These are phyloP conservation scores for Ornithoptera priamus DNA, from an alignment of 2,888 invertebrate genomes.

Conservation along the genomic window DNA sequence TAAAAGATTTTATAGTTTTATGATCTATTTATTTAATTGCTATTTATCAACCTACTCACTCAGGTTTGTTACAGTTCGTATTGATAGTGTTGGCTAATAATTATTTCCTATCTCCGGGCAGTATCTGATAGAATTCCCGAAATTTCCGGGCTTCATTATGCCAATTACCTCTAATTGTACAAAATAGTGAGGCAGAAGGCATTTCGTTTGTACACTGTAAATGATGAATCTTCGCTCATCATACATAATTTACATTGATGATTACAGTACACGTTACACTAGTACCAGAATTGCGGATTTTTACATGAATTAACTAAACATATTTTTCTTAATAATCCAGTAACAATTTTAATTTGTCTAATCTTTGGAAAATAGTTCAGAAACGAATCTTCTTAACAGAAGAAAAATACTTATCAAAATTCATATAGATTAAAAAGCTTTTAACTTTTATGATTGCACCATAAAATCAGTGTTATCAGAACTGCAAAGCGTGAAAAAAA, in stretches of 20 bases:
- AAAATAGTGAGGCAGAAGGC: slow-evolving; percentile 25
- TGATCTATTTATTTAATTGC: neutral
- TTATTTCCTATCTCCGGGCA: slow-evolving; percentile 16
- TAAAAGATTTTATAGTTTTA: neutral
- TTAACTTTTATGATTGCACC: no score
- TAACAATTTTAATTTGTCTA: no score
- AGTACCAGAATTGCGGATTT: neutral
- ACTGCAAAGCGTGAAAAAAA: no score
- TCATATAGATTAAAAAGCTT: no score
- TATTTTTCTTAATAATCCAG: neutral
- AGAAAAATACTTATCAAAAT: no score
- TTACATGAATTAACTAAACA: neutral
- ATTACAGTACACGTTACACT: slow-evolving; percentile 9
- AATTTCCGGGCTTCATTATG: slow-evolving; percentile 27
- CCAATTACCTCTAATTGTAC: slow-evolving; percentile 30
- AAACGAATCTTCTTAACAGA: no score
- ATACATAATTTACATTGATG: slow-evolving; percentile 23
- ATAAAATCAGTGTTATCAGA: no score
- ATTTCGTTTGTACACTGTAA: slow-evolving; percentile 1
- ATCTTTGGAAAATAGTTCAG: no score
- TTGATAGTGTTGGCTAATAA: neutral
- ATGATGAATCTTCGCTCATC: neutral
- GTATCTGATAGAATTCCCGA: slow-evolving; percentile 18
- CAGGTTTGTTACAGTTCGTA: neutral
- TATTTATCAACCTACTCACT: neutral